Evolutionary conservation across 2,113 vertebrate species (phyloP).

Genomic region (Pristiophorus japonicus): DNA sequence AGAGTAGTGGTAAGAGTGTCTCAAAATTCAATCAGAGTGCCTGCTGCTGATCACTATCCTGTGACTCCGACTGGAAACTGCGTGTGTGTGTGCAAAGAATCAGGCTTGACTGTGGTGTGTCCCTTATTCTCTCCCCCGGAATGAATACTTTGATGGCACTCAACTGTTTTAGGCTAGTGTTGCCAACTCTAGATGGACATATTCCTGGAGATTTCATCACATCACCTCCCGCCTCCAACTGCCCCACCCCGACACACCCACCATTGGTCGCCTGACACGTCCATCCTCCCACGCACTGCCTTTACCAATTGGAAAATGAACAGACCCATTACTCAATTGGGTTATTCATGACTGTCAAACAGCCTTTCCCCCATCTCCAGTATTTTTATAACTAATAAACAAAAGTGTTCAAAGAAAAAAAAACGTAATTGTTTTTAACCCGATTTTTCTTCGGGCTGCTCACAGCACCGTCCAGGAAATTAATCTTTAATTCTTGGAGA

Average conservation of each 20-base stretch:
- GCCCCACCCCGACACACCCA: background rate
- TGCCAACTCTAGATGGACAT: background rate
- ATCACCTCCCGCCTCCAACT: background rate
- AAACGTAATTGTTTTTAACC: background rate
- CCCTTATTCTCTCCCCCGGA: no score
- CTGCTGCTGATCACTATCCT: no score
- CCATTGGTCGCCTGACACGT: background rate
- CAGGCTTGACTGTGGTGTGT: no score
- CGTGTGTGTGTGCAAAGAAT: no score
- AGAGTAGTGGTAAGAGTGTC: no score
- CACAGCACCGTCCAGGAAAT: background rate
- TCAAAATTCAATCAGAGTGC: no score
- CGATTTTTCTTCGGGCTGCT: background rate
- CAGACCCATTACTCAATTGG: background rate
- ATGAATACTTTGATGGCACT: background rate
- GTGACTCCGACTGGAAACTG: no score
- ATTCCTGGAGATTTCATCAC: background rate
- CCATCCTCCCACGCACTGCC: background rate
- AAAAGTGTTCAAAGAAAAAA: background rate
- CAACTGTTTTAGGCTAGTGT: background rate
- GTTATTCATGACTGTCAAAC: background rate
- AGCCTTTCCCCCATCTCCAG: background rate
- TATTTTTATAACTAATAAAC: background rate
- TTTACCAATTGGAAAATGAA: background rate
- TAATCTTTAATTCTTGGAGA: background rate